Percentiles rank a stretch among this genome's conserved stretches.
Evolutionary conservation across 1,140 invertebrate species (phyloP).

Genomic region (Radopholus similis): DNA sequence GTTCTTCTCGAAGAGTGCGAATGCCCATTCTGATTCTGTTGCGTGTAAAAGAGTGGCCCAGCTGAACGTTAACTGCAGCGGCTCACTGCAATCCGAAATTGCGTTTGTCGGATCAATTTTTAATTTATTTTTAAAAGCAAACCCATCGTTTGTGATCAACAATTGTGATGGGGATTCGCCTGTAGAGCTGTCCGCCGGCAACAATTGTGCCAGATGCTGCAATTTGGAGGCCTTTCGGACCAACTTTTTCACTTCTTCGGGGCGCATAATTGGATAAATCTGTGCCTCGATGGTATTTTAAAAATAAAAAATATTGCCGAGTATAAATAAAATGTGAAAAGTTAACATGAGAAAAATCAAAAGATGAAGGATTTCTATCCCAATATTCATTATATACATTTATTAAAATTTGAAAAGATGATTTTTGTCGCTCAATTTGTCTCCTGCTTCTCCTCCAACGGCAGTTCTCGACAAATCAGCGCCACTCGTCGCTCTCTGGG

Average conservation of each 20-base stretch:
- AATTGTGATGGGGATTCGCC: background rate
- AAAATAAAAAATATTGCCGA: background rate
- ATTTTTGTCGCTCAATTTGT: conserved; percentile 6
- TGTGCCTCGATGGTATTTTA: background rate
- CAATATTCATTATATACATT: background rate
- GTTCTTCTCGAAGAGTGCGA: conserved; percentile 9
- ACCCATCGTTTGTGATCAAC: background rate
- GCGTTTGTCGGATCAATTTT: background rate
- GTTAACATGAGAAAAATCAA: background rate
- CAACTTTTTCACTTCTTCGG: background rate
- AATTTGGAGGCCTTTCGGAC: conserved; percentile 10
- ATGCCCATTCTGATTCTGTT: conserved; percentile 7
- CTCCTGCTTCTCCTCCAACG: conserved; percentile 56
- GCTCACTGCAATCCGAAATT: background rate
- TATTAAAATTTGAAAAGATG: background rate
- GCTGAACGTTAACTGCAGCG: conserved; percentile 1
- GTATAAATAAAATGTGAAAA: background rate
- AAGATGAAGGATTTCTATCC: background rate
- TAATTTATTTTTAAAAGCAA: background rate
- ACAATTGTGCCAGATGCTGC: conserved; percentile 5
- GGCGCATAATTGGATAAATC: background rate
- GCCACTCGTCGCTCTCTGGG: conserved; percentile 75
- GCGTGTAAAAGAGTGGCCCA: conserved; percentile 5
- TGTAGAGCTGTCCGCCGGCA: background rate
- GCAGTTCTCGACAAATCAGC: conserved; percentile 84